A percentile compares a stretch with the other conserved stretches of the same genome.
phyloP scores from a whole-genome alignment of 2,797 vertebrate genomes.

The Sphaeramia orbicularis region DNA sequence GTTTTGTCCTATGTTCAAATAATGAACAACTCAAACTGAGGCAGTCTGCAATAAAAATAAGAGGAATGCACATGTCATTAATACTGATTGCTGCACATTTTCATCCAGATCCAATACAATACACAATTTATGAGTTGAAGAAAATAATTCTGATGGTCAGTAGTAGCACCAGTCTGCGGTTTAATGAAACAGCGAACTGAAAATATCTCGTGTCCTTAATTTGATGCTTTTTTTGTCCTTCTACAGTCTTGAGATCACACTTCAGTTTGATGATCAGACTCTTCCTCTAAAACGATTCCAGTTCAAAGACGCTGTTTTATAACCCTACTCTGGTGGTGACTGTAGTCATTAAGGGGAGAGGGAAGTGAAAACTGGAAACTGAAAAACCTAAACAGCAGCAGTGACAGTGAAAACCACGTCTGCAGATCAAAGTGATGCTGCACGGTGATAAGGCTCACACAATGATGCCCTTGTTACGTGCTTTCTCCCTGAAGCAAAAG shows the following conservation, averaged over 20 bases:
- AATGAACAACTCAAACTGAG: too few relatives aligned
- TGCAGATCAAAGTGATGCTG: conserved; percentile 37
- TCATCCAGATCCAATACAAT: too few relatives aligned
- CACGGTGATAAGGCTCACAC: conserved; percentile 13
- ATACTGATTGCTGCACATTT: too few relatives aligned
- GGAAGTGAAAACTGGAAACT: neutral
- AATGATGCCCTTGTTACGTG: conserved; percentile 45
- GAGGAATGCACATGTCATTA: too few relatives aligned
- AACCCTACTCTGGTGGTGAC: neutral
- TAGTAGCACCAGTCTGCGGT: too few relatives aligned
- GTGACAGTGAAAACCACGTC: conserved; percentile 18
- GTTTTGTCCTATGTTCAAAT: too few relatives aligned
- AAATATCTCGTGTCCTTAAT: neutral
- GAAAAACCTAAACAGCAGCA: conserved; percentile 30
- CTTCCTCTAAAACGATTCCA: neutral
- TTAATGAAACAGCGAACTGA: too few relatives aligned
- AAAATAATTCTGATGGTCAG: too few relatives aligned
- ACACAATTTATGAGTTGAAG: too few relatives aligned
- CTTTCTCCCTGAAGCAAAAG: conserved; percentile 18
- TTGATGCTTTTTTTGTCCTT: neutral
- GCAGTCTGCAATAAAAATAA: too few relatives aligned
- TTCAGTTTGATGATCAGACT: too few relatives aligned
- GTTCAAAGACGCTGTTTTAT: neutral
- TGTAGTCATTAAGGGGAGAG: neutral
- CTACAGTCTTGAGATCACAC: too few relatives aligned